Conservation (phyloP, 2,797 vertebrate species). For the Cynodonichthys magdalenae region DNA sequence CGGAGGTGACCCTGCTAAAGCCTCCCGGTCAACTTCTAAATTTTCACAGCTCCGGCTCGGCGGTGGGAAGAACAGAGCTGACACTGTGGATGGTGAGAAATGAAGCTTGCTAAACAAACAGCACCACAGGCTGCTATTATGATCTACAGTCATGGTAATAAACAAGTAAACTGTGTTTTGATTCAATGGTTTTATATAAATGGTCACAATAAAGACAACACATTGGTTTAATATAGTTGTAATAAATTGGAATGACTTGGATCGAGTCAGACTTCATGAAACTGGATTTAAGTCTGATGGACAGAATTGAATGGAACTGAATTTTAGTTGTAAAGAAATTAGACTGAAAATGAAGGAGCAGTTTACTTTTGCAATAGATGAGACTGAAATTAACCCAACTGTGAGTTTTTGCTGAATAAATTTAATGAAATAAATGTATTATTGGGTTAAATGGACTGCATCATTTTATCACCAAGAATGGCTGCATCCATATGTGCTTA, state of each 20-base stretch:
- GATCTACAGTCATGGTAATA: background rate
- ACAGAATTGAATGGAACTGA: too few species aligned
- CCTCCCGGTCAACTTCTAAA: conserved; percentile 9
- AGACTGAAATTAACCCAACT: too few species aligned
- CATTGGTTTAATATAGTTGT: too few species aligned
- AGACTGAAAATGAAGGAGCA: too few species aligned
- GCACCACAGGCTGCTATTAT: background rate
- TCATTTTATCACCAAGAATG: background rate
- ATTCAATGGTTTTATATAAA: background rate
- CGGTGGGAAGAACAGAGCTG: background rate
- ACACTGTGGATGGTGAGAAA: background rate
- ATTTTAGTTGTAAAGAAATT: too few species aligned
- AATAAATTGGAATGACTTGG: too few species aligned
- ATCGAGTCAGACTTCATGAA: too few species aligned
- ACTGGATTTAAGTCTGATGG: too few species aligned
- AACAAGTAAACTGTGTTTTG: background rate
- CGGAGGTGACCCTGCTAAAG: conserved; percentile 37
- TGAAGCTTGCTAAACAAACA: background rate
- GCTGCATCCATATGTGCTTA: background rate
- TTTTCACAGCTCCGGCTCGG: conserved; percentile 21
- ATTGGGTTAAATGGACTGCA: background rate
- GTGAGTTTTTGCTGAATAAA: too few species aligned
- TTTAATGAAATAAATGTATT: too few species aligned
- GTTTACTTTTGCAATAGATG: too few species aligned
- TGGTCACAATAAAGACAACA: too few species aligned